Evolutionary conservation across 2,888 invertebrate genomes (phyloP), one percentile per base, ranked within the genome.

Genomic region (Seira sanloemensis): DNA sequence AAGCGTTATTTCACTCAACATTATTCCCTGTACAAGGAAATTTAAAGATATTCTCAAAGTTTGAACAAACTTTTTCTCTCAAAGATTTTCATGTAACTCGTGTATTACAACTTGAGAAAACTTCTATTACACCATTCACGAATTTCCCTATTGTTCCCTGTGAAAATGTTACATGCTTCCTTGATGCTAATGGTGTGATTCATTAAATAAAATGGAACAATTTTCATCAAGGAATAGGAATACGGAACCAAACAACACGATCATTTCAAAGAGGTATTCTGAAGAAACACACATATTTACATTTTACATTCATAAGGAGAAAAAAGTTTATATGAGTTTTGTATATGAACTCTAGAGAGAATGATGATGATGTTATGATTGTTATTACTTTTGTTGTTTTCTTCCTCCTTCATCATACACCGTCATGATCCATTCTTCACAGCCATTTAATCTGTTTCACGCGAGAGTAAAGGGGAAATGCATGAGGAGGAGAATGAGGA

Each of bases 301-400:
- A n/a, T n/a, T n/a, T n/a, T n/a, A n/a, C n/a, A n/a, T n/a, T n/a
- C n/a, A n/a, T n/a, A n/a, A n/a, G 26, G 68, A 68, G 37, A 25
- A 23, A 27, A 68, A 68, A 26, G 5, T 18, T 16, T 65, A 46
- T 24, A 67, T 67, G 67, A 66, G 50, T 76, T 46, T 76, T 67
- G 37, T 27, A 67, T 50, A 77, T 66, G 54, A 25, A 37, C 37
- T 37, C 37, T 37, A 4, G 4, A 7, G 37, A 37, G 12, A 37
- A 37, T 37, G 37, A 37, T 37, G 37, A 58, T 68, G 67, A 68
- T 73, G 73, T 80, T 80, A 80, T 75, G 67, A 75, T 37, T 80
- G 68, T 80, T 75, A 75, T 74, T 74, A 54, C 75, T 62, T 80
- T 80, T 80, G 80, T 75, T 62, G 74, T 80, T 74, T 80, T 62